Conservation (phyloP, 2,888 invertebrate species). For the Cabera pusaria region DNA sequence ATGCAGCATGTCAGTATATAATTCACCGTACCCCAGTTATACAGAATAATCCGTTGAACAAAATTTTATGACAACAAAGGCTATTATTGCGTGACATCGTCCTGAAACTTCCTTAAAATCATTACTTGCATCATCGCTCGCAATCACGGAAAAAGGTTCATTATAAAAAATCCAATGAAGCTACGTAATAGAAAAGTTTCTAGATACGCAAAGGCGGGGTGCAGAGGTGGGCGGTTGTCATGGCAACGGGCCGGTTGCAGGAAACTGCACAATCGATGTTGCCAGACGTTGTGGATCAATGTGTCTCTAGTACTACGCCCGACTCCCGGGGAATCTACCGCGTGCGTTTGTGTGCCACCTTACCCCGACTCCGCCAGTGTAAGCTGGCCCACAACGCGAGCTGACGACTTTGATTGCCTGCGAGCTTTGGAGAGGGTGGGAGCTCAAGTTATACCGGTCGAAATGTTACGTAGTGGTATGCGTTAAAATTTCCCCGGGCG, state of each 20-base stretch:
- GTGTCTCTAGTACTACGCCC: conserved; percentile 83
- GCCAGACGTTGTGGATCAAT: conserved; percentile 83
- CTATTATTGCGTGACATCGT: background rate
- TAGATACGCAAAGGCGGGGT: conserved; percentile 59
- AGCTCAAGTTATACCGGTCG: conserved; percentile 47
- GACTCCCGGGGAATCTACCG: conserved; percentile 73
- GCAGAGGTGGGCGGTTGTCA: conserved; percentile 70
- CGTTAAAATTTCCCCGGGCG: conserved; percentile 65
- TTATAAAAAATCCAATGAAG: conserved; percentile 56
- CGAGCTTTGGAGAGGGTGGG: conserved; percentile 39
- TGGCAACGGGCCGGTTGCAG: conserved; percentile 73
- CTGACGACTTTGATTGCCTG: conserved; percentile 29
- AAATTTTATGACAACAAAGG: background rate
- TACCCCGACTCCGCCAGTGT: conserved; percentile 41
- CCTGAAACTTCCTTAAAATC: conserved; percentile 4
- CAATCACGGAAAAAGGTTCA: conserved; percentile 12
- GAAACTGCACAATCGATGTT: conserved; percentile 83
- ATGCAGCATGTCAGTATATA: too few relatives aligned
- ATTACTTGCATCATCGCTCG: conserved; percentile 12
- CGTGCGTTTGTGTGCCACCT: conserved; percentile 46
- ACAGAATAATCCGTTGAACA: too few relatives aligned
- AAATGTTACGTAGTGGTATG: conserved; percentile 41
- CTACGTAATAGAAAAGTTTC: conserved; percentile 50
- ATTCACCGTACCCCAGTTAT: too few relatives aligned
- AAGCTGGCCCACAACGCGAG: conserved; percentile 44